phyloP scores from a whole-genome alignment of 2,888 invertebrate species.

The Himalopsyche tibetana region DNA sequence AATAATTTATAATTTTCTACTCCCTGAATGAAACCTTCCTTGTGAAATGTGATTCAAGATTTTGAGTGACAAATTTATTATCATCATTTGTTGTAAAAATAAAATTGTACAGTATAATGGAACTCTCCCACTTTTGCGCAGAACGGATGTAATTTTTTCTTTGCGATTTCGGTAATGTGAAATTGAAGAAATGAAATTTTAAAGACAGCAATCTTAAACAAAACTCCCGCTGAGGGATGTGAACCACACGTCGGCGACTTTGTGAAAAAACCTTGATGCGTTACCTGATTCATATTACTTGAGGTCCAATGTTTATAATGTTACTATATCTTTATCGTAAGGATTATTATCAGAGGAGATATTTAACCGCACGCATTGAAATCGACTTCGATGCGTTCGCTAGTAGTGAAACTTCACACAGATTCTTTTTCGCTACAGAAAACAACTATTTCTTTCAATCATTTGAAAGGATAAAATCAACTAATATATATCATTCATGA shows the following conservation, averaged over 20 bases:
- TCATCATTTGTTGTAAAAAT: background rate
- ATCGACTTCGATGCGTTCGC: background rate
- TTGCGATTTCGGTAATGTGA: constrained; percentile 50
- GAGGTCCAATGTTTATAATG: constrained; percentile 76
- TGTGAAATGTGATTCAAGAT: background rate
- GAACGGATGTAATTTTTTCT: background rate
- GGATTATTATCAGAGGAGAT: constrained; percentile 41
- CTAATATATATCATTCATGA: too few species aligned
- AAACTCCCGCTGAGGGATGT: constrained; percentile 38
- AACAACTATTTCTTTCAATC: background rate
- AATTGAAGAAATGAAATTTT: constrained; percentile 43
- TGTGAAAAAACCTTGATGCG: constrained; percentile 66
- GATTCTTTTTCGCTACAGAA: background rate
- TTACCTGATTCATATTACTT: constrained; percentile 78
- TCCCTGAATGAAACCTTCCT: background rate
- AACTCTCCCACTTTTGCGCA: background rate
- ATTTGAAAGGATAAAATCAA: too few species aligned
- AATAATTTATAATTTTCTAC: background rate
- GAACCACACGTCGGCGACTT: constrained; percentile 49
- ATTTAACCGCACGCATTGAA: constrained; percentile 12
- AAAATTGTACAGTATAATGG: constrained; percentile 16
- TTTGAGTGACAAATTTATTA: background rate
- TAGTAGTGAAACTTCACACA: constrained; percentile 13
- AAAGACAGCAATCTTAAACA: constrained; percentile 32
- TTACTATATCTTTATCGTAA: constrained; percentile 52